Evolutionary conservation across 1,140 invertebrate species (phyloP).

Genomic region (Dysdera silvatica): DNA sequence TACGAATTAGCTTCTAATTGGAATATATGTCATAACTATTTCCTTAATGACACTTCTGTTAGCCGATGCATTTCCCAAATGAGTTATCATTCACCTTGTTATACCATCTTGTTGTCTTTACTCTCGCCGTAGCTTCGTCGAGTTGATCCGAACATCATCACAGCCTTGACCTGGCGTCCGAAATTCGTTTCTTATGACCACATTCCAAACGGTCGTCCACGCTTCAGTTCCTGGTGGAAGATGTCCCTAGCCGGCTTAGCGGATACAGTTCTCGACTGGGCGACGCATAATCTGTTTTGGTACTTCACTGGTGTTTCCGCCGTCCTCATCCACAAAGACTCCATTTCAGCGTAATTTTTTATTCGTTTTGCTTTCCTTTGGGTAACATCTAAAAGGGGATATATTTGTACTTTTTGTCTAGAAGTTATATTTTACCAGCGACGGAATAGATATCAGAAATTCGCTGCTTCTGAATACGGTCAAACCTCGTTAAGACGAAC

Average conservation of each 20-base stretch:
- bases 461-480: too few relatives aligned
- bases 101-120: background rate
- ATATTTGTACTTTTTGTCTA: too few relatives aligned
- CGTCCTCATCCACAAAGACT: slow-evolving; percentile 60
- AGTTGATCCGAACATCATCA: slow-evolving; percentile 54
- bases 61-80: background rate
- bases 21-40: too few relatives aligned
- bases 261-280: slow-evolving; percentile 52
- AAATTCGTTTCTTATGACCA: slow-evolving; percentile 36
- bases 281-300: slow-evolving; percentile 50
- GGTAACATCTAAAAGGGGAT: too few relatives aligned
- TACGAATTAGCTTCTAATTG: too few relatives aligned
- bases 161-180: slow-evolving; percentile 39
- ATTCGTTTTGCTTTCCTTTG: too few relatives aligned
- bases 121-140: slow-evolving; percentile 51
- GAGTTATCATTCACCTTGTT: background rate
- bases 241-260: slow-evolving; percentile 44
- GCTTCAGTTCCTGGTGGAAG: slow-evolving; percentile 43
- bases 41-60: too few relatives aligned
- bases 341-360: slow-evolving; percentile 53
- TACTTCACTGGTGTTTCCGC: slow-evolving; percentile 54
- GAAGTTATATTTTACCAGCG: too few relatives aligned
- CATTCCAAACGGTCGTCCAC: slow-evolving; percentile 38
- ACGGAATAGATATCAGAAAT: too few relatives aligned
- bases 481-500: too few relatives aligned